These are phyloP conservation scores for Chionoecetes opilio DNA, from an alignment of 1,140 invertebrate species.

Conservation along the genomic window DNA sequence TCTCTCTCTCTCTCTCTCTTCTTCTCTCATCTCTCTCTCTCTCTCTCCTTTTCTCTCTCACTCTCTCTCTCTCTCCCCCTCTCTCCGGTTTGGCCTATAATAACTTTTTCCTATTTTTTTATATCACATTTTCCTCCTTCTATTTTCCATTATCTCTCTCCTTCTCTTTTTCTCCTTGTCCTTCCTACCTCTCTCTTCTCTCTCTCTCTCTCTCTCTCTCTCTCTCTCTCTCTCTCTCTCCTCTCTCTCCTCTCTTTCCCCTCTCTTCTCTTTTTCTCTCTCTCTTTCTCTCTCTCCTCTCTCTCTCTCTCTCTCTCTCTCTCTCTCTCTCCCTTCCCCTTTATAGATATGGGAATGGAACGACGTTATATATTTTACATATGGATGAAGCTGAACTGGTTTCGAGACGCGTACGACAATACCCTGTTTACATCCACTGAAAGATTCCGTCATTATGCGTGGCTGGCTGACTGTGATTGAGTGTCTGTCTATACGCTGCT, in stretches of 20 bases:
- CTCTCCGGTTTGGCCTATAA: neutral
- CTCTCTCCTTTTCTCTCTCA: neutral
- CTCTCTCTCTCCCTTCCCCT: neutral
- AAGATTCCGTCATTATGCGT: neutral
- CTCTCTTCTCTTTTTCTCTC: no score
- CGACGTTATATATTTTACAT: neutral
- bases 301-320: neutral
- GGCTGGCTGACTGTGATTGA: neutral
- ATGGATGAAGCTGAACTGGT: neutral
- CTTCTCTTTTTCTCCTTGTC: neutral
- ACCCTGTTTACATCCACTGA: neutral
- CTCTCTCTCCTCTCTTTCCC: neutral
- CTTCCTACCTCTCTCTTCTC: neutral
- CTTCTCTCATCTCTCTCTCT: neutral
- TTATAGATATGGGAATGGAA: neutral
- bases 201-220: neutral
- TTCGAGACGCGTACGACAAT: conserved; percentile 2
- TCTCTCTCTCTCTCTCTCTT: neutral
- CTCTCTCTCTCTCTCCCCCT: neutral
- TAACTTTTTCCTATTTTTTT: neutral
- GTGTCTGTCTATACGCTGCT: neutral
- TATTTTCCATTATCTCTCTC: neutral
- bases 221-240: conserved; percentile 18
- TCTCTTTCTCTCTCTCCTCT: neutral
- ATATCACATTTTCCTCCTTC: neutral